Evolutionary conservation across 2,797 vertebrate genomes (phyloP), one percentile per base, ranked within the genome.

Genomic region (Gephyroberyx darwinii): DNA sequence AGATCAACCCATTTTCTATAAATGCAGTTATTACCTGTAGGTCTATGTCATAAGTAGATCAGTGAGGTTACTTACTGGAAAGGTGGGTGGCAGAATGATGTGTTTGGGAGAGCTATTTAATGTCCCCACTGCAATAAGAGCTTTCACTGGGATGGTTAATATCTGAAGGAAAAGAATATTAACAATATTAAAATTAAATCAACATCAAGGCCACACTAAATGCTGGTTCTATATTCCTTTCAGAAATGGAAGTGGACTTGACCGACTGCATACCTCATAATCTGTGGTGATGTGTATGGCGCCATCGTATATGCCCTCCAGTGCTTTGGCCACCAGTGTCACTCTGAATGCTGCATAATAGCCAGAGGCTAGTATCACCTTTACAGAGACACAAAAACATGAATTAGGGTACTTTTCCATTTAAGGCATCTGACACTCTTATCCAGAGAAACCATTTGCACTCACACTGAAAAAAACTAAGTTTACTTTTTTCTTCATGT

Each of bases 251-350:
- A 43, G 0, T 1, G 12, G 31, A 58, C 2, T 1, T 5, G 5
- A 58, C 4, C 0, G 8, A 30, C 2, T 2, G 43, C 84, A n/a
- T 91, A 99, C 98, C 96, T 99, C 96, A 80, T 97, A 99, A 87
- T 98, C 98, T 86, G 97, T 99, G 0, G 95, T 97, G 74, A 99
- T 95, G 89, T 99, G 98, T 72, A 99, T 92, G 53, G 97, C 98
- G 85, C 96, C 97, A 19, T 99, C 97, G 45, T 97, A 96, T 56
- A 91, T 82, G 30, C 98, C 98, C 91, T 99, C 96, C 74, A 99
- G 93, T 4, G 95, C 93, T 77, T 96, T 96, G 0, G 97, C 96
- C 82, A 94, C 93, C 63, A 99, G 90, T 50, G 94, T 96, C 79
- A 99, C 96, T 92, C 95, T 95, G 90, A 99, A 99, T 8, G 95